Percentiles rank a stretch among this genome's conserved stretches.
Conservation (phyloP, 2,797 vertebrate genomes). For the Pagetopsis macropterus region DNA sequence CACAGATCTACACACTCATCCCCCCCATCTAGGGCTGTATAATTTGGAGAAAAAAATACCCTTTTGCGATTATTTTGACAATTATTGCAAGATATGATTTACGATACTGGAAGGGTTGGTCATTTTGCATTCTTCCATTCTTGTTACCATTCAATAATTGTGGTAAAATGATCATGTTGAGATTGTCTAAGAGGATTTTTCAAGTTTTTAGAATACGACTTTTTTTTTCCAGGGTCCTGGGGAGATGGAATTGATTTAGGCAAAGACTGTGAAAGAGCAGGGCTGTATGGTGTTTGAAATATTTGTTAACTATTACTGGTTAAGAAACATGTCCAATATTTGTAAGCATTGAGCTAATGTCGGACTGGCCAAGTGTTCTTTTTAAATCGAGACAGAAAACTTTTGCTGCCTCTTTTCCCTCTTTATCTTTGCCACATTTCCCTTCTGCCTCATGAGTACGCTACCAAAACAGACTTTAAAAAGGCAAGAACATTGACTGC, state of each 20-base stretch:
- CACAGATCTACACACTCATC: constrained; percentile 37
- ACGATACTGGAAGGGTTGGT: no score
- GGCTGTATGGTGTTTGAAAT: background rate
- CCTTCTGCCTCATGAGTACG: background rate
- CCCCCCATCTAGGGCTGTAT: background rate
- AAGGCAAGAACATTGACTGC: background rate
- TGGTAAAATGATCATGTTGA: no score
- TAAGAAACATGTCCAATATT: background rate
- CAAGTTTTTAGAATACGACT: no score
- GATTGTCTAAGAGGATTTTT: no score
- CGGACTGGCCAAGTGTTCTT: background rate
- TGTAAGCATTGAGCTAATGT: background rate
- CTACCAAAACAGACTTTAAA: constrained; percentile 5
- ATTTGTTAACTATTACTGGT: background rate
- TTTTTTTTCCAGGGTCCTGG: background rate
- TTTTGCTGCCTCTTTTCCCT: background rate
- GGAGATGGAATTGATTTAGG: constrained; percentile 1
- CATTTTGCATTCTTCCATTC: no score
- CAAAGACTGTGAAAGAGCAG: background rate
- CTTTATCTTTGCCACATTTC: background rate
- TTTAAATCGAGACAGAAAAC: background rate
- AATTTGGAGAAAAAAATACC: no score
- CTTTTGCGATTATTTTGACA: no score
- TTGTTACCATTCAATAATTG: no score
- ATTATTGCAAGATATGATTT: no score